phyloP scores from a whole-genome alignment of 2,797 vertebrate genomes.

The Bradypus variegatus region DNA sequence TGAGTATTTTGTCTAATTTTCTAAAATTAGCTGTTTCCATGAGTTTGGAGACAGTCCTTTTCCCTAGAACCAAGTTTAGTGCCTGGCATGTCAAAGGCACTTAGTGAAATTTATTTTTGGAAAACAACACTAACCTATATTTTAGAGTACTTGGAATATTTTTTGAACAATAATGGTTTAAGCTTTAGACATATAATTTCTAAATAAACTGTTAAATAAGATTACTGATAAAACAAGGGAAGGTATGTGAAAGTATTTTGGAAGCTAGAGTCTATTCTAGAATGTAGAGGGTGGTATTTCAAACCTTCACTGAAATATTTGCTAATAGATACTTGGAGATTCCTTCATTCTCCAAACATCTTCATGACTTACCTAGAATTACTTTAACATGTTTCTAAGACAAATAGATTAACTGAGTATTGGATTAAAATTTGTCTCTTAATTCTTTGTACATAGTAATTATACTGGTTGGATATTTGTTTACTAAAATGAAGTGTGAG shows the following conservation, averaged over 20 bases:
- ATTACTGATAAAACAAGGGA: constrained; percentile 5
- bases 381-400: constrained; percentile 11
- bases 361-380: constrained; percentile 8
- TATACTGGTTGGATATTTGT: not conserved
- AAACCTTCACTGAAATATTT: constrained; percentile 4
- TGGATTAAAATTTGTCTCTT: constrained; percentile 20
- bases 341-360: not conserved
- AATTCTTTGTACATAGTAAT: not conserved
- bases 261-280: not conserved
- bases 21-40: not conserved
- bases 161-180: not conserved
- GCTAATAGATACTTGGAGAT: not conserved
- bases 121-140: not conserved
- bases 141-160: constrained; percentile 15
- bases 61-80: not conserved
- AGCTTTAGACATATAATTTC: constrained; percentile 5
- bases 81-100: not conserved
- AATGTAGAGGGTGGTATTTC: constrained; percentile 8
- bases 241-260: constrained; percentile 25
- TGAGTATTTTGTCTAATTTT: constrained; percentile 29
- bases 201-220: not conserved
- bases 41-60: not conserved
- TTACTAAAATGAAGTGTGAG: constrained; percentile 13
- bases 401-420: not conserved
- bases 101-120: not conserved